A percentile compares a stretch with the other conserved stretches of the same genome.
Conservation (phyloP, 2,797 vertebrate genomes). For the Lithobates sylvaticus region DNA sequence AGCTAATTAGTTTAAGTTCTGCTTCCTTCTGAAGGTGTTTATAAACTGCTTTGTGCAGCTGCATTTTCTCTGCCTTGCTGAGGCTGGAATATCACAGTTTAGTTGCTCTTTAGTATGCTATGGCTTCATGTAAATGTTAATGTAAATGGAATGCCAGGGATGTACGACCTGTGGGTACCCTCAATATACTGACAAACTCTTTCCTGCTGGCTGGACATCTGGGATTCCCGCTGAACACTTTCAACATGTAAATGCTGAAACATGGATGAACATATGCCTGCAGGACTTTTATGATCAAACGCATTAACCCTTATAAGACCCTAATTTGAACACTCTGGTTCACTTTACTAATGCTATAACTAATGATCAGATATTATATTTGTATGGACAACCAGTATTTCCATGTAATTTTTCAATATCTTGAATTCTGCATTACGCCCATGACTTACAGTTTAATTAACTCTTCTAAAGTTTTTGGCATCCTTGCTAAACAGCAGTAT, state of each 20-base stretch:
- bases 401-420: too few species aligned
- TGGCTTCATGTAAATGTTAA: slow-evolving; percentile 59
- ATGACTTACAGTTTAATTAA: too few species aligned
- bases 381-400: not conserved
- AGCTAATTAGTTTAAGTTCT: slow-evolving; percentile 61
- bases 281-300: slow-evolving; percentile 37
- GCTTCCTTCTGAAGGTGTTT: slow-evolving; percentile 59
- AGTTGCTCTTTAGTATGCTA: slow-evolving; percentile 28
- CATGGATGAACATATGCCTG: slow-evolving; percentile 60
- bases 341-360: not conserved
- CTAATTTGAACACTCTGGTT: slow-evolving; percentile 23
- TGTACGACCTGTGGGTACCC: slow-evolving; percentile 59
- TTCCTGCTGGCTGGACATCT: slow-evolving; percentile 61
- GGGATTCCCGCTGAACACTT: slow-evolving; percentile 58
- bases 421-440: too few species aligned
- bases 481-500: too few species aligned
- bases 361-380: not conserved
- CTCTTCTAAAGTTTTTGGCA: too few species aligned
- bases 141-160: slow-evolving; percentile 48
- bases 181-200: slow-evolving; percentile 28
- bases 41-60: slow-evolving; percentile 46
- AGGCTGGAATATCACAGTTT: slow-evolving; percentile 38
- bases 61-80: slow-evolving; percentile 48
- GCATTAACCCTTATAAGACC: slow-evolving; percentile 48
- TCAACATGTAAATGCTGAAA: slow-evolving; percentile 60